Conservation (phyloP, 92 coral and sea anemone species). For the Phenganax subtilis region DNA sequence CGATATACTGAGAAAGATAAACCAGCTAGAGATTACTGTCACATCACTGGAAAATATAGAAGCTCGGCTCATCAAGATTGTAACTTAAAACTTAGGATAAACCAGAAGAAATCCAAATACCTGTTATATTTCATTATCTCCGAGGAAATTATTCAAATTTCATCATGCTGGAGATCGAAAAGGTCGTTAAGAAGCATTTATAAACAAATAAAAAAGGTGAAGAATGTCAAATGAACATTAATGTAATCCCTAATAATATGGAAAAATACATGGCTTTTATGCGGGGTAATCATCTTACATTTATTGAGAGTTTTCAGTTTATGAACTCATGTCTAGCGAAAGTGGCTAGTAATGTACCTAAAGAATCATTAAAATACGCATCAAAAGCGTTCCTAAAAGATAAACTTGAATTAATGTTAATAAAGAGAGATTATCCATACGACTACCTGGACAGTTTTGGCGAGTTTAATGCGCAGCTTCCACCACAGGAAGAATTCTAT, state of each 20-base stretch:
- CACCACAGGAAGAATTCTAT: slow-evolving; percentile 27
- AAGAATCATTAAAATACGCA: slow-evolving; percentile 19
- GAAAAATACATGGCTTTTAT: slow-evolving; percentile 43
- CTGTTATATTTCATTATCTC: slow-evolving; percentile 40
- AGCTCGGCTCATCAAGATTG: slow-evolving; percentile 45
- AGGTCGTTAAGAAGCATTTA: slow-evolving; percentile 5
- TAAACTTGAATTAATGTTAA: slow-evolving; percentile 16
- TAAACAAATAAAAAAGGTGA: slow-evolving; percentile 28
- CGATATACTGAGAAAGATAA: background rate
- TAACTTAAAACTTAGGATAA: slow-evolving; percentile 7
- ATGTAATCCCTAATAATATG: slow-evolving; percentile 37
- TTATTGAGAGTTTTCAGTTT: slow-evolving; percentile 34
- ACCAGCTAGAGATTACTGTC: slow-evolving; percentile 39
- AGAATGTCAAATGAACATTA: background rate
- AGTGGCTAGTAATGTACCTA: slow-evolving; percentile 3
- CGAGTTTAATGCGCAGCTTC: background rate
- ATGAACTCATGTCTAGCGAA: slow-evolving; percentile 13
- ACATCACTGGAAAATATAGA: slow-evolving; percentile 34
- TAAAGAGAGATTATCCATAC: slow-evolving; percentile 41
- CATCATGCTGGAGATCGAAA: slow-evolving; percentile 39
- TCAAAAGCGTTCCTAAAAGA: background rate
- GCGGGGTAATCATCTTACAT: slow-evolving; percentile 6
- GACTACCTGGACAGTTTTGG: slow-evolving; percentile 31
- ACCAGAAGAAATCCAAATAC: background rate
- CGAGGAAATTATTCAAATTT: slow-evolving; percentile 21